Percentiles rank a stretch among this genome's conserved stretches.
phyloP scores from a whole-genome alignment of 2,113 vertebrate species.

The Melanerpes aurifrons region DNA sequence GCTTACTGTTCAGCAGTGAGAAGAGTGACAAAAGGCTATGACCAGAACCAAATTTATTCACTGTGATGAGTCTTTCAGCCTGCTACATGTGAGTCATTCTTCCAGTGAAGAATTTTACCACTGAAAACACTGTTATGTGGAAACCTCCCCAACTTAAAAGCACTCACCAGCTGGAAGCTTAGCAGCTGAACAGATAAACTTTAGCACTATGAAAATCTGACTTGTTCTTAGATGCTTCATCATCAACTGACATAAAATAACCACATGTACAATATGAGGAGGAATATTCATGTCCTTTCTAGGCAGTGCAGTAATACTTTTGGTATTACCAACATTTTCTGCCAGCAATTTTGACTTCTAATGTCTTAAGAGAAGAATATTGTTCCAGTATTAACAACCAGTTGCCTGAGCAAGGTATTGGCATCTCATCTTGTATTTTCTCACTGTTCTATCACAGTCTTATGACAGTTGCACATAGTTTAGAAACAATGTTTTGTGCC shows the following conservation, averaged over 20 bases:
- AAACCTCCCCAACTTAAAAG: neutral
- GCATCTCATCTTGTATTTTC: neutral
- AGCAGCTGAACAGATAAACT: neutral
- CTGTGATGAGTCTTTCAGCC: neutral
- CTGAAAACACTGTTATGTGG: neutral
- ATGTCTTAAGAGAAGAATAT: neutral
- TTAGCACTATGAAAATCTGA: neutral
- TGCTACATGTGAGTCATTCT: neutral
- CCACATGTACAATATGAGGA: neutral
- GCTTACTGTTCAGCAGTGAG: neutral
- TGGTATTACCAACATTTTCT: neutral
- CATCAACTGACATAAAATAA: neutral
- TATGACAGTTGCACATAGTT: neutral
- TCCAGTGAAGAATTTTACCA: neutral
- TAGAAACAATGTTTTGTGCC: neutral
- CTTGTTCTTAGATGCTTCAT: neutral
- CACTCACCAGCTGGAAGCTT: neutral
- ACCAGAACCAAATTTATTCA: neutral
- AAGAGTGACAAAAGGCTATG: neutral
- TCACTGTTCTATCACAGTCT: neutral
- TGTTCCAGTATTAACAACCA: neutral
- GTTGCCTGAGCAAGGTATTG: neutral
- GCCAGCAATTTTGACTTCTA: neutral
- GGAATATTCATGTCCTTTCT: neutral
- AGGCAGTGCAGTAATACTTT: neutral